A percentile compares a stretch with the other conserved stretches of the same genome.
Conservation (phyloP, 2,888 invertebrate genomes). For the Mactromeris polynyma region DNA sequence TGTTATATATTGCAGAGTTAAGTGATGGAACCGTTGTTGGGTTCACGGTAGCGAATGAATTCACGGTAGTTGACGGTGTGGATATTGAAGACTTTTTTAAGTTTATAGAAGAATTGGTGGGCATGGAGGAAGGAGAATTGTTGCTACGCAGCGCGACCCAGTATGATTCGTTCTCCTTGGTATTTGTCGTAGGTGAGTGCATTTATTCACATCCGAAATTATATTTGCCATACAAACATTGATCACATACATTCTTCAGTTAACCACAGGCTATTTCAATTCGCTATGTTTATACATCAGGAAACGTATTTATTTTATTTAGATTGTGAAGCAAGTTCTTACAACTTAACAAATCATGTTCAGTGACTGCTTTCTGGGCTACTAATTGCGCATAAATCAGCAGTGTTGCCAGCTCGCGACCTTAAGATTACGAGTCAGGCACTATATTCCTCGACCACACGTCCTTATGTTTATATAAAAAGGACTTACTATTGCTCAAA, state of each 20-base stretch:
- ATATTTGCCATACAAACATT: not conserved
- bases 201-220: not conserved
- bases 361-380: too few species aligned
- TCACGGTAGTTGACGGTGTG: not conserved
- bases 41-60: slow-evolving; percentile 2
- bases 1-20: slow-evolving; percentile 9
- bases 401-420: too few species aligned
- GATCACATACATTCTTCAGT: not conserved
- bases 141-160: not conserved
- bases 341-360: too few species aligned
- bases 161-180: slow-evolving; percentile 27
- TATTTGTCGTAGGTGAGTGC: slow-evolving; percentile 28
- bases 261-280: too few species aligned
- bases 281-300: too few species aligned
- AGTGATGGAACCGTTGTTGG: slow-evolving; percentile 29
- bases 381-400: too few species aligned
- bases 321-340: too few species aligned
- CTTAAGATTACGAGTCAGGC: too few species aligned
- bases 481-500: too few species aligned
- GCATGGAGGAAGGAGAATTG: slow-evolving; percentile 23
- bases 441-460: too few species aligned
- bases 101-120: slow-evolving; percentile 17
- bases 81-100: slow-evolving; percentile 22
- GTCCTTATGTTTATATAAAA: too few species aligned
- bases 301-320: too few species aligned